These are phyloP conservation scores for Scaptomyza reducta DNA, from an alignment of 2,888 invertebrate species.

Conservation along the genomic window DNA sequence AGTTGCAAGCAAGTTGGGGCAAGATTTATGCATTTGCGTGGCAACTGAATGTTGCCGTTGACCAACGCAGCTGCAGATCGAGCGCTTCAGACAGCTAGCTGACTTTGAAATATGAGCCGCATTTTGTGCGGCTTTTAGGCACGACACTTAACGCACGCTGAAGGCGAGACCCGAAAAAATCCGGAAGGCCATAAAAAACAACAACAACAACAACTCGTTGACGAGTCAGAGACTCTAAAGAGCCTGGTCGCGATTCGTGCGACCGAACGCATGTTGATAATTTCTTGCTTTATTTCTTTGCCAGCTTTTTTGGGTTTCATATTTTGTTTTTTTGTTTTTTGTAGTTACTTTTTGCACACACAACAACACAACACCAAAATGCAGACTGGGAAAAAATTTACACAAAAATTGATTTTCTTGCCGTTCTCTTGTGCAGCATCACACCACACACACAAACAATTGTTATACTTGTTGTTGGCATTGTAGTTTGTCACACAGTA, in stretches of 20 bases:
- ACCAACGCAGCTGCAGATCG: constrained; percentile 23
- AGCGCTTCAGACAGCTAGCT: constrained; percentile 27
- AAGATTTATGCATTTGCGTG: constrained; percentile 42
- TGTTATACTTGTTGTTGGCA: constrained; percentile 15
- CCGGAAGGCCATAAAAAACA: neutral
- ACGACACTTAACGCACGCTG: constrained; percentile 13
- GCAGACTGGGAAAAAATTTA: constrained; percentile 40
- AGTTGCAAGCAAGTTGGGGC: constrained; percentile 40
- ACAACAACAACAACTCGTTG: neutral
- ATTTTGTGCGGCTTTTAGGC: constrained; percentile 53
- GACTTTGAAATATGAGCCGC: constrained; percentile 65
- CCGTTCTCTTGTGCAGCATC: constrained; percentile 55
- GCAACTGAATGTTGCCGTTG: constrained; percentile 15
- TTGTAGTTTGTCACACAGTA: constrained; percentile 55
- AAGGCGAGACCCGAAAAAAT: neutral
- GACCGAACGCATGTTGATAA: constrained; percentile 47
- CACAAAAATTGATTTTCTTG: constrained; percentile 72
- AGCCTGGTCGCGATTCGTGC: constrained; percentile 15
- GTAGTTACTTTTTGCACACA: constrained; percentile 38
- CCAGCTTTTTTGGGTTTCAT: no score
- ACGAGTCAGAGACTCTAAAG: constrained; percentile 5
- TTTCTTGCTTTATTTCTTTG: constrained; percentile 26
- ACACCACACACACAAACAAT: neutral
- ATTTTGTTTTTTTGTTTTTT: constrained; percentile 19
- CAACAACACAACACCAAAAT: constrained; percentile 30